phyloP scores from a whole-genome alignment of 2,113 vertebrate species.

The Corvus moneduloides region DNA sequence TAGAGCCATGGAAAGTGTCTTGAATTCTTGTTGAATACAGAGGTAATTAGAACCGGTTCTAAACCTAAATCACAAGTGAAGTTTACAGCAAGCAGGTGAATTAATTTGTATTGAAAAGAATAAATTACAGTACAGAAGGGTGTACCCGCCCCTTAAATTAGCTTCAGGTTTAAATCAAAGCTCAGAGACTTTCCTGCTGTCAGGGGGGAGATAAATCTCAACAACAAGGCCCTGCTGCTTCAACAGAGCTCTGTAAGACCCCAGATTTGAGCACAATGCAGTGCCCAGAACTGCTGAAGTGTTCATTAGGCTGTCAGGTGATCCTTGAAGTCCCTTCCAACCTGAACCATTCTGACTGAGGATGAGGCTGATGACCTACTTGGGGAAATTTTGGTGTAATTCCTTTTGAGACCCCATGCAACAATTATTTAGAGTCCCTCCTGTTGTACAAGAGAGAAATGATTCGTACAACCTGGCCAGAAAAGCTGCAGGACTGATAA shows the following conservation, averaged over 20 bases:
- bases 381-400: background rate
- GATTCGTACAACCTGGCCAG: background rate
- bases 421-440: background rate
- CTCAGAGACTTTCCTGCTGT: background rate
- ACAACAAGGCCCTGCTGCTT: background rate
- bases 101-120: background rate
- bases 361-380: background rate
- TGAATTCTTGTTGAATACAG: background rate
- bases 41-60: background rate
- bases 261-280: background rate
- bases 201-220: background rate
- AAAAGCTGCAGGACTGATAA: background rate
- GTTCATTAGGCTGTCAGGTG: background rate
- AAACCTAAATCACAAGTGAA: background rate
- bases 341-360: background rate
- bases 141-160: background rate
- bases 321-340: background rate
- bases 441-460: background rate
- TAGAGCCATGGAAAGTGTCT: background rate
- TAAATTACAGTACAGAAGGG: background rate
- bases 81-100: background rate
- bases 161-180: background rate
- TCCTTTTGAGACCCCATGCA: background rate
- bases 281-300: background rate
- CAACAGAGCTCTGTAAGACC: background rate